These are phyloP conservation scores for Heliconius congener DNA, from an alignment of 1,140 invertebrate species.

Conservation along the genomic window DNA sequence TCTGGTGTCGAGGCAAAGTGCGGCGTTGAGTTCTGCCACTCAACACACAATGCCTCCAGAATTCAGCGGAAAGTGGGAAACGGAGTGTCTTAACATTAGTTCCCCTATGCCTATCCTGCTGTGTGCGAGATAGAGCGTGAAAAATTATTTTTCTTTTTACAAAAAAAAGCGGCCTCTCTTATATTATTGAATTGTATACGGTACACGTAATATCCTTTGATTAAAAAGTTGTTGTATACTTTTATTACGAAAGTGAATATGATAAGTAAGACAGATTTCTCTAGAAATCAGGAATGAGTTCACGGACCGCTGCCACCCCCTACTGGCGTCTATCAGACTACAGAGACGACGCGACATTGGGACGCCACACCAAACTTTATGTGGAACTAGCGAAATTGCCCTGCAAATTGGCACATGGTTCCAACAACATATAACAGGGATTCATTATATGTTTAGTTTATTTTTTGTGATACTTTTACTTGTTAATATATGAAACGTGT, in stretches of 20 bases:
- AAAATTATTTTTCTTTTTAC: no score
- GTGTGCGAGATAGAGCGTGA: no score
- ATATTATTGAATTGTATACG: background rate
- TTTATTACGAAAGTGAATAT: background rate
- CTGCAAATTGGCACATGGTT: conserved; percentile 31
- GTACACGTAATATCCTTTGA: background rate
- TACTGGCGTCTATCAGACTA: conserved; percentile 52
- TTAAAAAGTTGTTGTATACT: background rate
- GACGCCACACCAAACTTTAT: conserved; percentile 45
- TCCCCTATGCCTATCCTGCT: no score
- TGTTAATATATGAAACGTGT: background rate
- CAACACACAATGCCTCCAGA: no score
- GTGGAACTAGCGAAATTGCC: conserved; percentile 29
- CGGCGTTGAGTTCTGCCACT: no score
- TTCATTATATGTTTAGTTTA: background rate
- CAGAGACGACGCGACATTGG: conserved; percentile 42
- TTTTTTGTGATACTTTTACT: background rate
- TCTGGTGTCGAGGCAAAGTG: no score
- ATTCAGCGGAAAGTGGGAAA: no score
- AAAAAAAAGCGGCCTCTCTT: background rate
- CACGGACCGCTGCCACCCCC: conserved; percentile 38
- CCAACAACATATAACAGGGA: conserved; percentile 18
- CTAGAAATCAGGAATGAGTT: conserved; percentile 16
- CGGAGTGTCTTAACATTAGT: no score
- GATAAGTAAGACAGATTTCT: background rate